These are phyloP conservation scores for Brachyptera putata DNA, from an alignment of 2,888 invertebrate species.

Conservation along the genomic window DNA sequence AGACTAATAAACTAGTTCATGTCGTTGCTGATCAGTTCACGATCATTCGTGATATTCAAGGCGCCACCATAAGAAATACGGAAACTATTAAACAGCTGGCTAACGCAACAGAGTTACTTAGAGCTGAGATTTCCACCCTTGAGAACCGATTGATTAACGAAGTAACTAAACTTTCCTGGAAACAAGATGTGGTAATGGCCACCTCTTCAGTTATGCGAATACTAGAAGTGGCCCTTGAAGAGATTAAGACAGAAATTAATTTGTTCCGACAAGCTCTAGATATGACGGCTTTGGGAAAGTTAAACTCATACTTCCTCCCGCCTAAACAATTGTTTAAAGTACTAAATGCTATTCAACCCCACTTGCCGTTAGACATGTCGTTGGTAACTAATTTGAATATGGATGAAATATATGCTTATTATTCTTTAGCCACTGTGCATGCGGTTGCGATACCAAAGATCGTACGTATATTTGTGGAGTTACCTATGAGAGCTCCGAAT, in stretches of 20 bases:
- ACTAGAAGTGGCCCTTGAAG: background rate
- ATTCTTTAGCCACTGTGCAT: background rate
- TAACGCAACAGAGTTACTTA: background rate
- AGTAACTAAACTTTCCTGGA: background rate
- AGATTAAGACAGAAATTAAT: background rate
- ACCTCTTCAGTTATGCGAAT: background rate
- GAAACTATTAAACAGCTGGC: background rate
- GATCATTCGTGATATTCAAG: background rate
- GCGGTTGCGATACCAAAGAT: background rate
- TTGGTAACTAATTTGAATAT: background rate
- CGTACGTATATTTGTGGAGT: background rate
- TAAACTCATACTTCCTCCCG: background rate
- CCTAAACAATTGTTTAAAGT: background rate
- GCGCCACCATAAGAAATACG: background rate
- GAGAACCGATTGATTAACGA: background rate
- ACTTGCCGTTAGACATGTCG: background rate
- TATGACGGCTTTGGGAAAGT: background rate
- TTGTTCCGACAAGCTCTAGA: background rate
- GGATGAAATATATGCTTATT: background rate
- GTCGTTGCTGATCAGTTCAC: background rate
- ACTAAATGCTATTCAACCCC: background rate
- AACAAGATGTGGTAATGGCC: background rate
- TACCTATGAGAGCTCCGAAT: background rate
- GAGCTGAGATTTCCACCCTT: background rate
- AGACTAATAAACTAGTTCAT: background rate